Evolutionary conservation across 2,113 vertebrate species (phyloP).

Genomic region (Hoplias malabaricus): DNA sequence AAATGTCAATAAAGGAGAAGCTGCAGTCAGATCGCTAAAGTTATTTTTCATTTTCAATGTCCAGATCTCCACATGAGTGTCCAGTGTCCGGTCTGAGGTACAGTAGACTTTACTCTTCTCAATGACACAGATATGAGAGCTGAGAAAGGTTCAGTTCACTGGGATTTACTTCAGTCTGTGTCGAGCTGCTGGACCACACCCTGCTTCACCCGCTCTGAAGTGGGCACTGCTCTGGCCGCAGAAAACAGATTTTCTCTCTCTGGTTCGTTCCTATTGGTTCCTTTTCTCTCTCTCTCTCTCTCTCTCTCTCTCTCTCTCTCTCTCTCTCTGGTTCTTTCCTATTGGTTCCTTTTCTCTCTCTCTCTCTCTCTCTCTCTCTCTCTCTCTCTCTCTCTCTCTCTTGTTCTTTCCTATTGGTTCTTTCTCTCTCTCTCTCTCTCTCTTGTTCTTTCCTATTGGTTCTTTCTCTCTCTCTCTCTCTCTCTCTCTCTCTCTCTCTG

Average conservation of each 20-base stretch:
- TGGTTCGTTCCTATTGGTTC: not conserved
- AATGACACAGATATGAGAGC: no score
- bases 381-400: not conserved
- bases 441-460: not conserved
- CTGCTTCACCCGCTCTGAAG: slow-evolving; percentile 14
- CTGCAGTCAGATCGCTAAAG: no score
- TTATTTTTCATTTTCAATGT: no score
- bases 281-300: not conserved
- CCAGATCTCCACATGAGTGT: no score
- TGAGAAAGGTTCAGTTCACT: not conserved
- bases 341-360: not conserved
- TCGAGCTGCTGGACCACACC: slow-evolving; percentile 1
- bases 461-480: not conserved
- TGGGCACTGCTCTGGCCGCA: not conserved
- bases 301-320: not conserved
- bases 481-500: not conserved
- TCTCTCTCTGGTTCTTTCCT: not conserved
- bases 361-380: not conserved
- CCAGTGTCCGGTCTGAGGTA: no score
- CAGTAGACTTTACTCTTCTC: no score
- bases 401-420: not conserved
- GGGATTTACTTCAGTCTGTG: no score
- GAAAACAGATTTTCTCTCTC: not conserved
- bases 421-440: not conserved
- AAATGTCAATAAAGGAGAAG: no score